A percentile compares a stretch with the other conserved stretches of the same genome.
phyloP scores from a whole-genome alignment of 2,797 vertebrate species.

The Lacerta bilineata region DNA sequence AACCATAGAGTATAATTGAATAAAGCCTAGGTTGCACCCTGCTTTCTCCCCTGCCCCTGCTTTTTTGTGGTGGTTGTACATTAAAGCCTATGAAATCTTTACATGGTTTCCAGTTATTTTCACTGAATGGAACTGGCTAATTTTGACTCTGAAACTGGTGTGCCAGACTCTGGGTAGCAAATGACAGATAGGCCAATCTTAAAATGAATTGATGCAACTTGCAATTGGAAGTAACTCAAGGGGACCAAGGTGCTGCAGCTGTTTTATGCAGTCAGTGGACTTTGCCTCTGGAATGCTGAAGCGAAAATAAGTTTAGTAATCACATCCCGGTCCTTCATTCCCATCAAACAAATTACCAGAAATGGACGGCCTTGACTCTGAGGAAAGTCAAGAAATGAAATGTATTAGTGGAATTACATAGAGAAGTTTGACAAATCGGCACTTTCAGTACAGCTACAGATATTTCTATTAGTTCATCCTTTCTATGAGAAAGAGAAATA shows the following conservation, averaged over 20 bases:
- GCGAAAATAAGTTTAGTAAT: background rate
- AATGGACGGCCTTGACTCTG: background rate
- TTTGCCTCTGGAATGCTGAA: background rate
- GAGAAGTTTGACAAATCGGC: background rate
- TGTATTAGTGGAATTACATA: background rate
- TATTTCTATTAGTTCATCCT: background rate
- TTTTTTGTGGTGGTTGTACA: no score
- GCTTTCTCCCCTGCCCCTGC: no score
- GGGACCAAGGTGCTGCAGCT: background rate
- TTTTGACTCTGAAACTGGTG: slow-evolving; percentile 1
- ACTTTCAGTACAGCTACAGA: background rate
- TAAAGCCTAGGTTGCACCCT: background rate
- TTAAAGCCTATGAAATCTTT: background rate
- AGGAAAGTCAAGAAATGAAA: background rate
- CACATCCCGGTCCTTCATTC: accelerated
- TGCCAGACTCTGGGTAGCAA: background rate
- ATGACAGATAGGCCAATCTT: background rate
- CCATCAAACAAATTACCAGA: background rate
- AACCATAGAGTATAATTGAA: background rate
- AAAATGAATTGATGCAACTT: background rate
- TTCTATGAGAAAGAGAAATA: background rate
- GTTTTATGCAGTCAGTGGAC: background rate
- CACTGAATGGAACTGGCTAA: background rate
- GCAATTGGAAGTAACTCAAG: accelerated
- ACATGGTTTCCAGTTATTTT: background rate